Base-by-base conservation (phyloP, 2,797 vertebrate species). In the Benthosema pterotum region DNA sequence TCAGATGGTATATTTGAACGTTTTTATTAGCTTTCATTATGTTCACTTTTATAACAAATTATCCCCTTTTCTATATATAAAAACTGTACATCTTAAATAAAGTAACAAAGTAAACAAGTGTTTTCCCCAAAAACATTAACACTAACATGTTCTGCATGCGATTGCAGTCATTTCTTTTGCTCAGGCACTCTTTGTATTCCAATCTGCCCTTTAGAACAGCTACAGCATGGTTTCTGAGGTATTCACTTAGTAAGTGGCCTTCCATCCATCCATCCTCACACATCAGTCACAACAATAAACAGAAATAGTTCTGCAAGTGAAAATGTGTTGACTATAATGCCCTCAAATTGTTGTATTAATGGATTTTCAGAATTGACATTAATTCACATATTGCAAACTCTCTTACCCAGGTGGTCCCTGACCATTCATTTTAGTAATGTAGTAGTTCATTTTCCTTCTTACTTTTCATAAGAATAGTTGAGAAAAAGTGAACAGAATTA, bases 31-130 rank as follows among this genome's bases (percentile, higher is more conserved):
- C 5, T 68, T 11, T 65, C 62, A 42, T 49, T 57, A 57, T 45
- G 19, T 75, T 69, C 25, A 69, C 71, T 81, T 28, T 53, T 69
- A 13, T 67, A 63, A 83, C 63, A 78, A 70, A 62, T 15, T 15
- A 69, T 69, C 45, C 9, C 9, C 2, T 63, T 32, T 51, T 53
- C 19, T 67, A 69, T 85, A 85, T 11, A 85, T 25, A 22, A 38
- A 63, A 65, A 7, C 75, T 85, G 69, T 88, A 89, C 81, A 83
- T 67, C 16, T 86, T 84, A 83, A 86, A 85, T 89, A 73, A 86
- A 67, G 58, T 46, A 52, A 54, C 61, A 68, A 60, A 69, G 43
- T 15, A 32, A 62, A 71, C 4, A 8, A 46, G n/a, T 15, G 42
- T n/a, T 28, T 56, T 61, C 16, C 7, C 45, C 11, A 50, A 50